Evolutionary conservation across 2,888 invertebrate species (phyloP), one percentile per base, ranked within the genome.

Genomic region (Timandra comae): DNA sequence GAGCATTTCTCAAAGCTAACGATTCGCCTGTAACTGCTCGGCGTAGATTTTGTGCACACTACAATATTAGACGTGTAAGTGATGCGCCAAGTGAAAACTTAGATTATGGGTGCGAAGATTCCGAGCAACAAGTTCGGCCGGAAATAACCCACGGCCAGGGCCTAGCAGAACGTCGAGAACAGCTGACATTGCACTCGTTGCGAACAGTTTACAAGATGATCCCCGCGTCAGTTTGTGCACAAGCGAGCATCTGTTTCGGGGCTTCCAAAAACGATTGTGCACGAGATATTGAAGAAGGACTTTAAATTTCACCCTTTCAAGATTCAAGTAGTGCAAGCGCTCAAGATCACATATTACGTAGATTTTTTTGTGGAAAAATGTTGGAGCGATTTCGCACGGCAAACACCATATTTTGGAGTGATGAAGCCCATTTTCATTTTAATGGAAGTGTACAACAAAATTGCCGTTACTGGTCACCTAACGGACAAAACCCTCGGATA

Each of bases 1-100:
- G 38, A 6, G 44, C 46, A 37, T 48, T 41, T 46, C 45, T 49
- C 27, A 41, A 40, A 46, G 49, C 44, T 39, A 33, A 34, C 43
- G 9, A 45, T 46, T 49, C 38, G 27, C 43, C 36, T 31, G 46
- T 41, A 38, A 27, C 36, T 23, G 46, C 38, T 34, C 38, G 36
- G 29, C 40, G 44, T 41, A 47, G 20, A 39, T 49, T 47, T 32
- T 41, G 44, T 32, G 41, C 12, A 22, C 34, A 35, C 43, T 34
- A 37, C 35, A 3, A 12, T 30, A 21, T 42, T 33, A 12, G 29
- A 33, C 16, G 16, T 3, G 3, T 16, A 16, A 3, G 16, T 26
- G 29, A 36, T 26, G 27, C 35, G 35, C 29, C 45, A 40, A 42
- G 33, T 37, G 22, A 23, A 24, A 24, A 2, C 7, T 27, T 38